Base-by-base conservation (phyloP, 2,797 vertebrate genomes). In the Meriones psammophilus region DNA sequence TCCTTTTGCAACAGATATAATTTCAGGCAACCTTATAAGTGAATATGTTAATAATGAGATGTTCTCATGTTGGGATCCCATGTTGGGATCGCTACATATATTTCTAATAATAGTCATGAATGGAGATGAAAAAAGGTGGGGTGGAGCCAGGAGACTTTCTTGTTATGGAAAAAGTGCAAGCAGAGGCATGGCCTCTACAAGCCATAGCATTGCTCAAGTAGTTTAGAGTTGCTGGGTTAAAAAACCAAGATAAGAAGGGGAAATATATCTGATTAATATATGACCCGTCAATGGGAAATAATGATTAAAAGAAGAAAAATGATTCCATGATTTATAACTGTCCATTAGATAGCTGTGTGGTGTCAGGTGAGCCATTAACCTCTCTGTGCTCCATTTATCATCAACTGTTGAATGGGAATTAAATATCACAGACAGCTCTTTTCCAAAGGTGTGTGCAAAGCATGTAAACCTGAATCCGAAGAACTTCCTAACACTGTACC, bases 321-420 rank as follows among this genome's bases (percentile, higher is more conserved):
- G 58, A 39, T 88, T 36, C 36, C 76, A 2, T 94, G 76, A 92
- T 97, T 96, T 97, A 88, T 80, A 96, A 78, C 18, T 89, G n/a
- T 42, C 62, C 39, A 80, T 62, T 81, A 77, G 83, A 78, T 69
- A 92, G 39, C 80, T 96, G 26, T 96, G 96, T 92, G 91, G n/a
- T 83, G 56, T 83, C 64, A 88, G 81, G 66, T 0, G 92, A 88
- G n/a, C 66, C 39, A 60, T 94, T 96, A 93, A 92, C 94, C 26
- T 92, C 79, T 96, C 94, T 92, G 93, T 92, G 91, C 20, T 54
- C 73, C 88, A 78, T 89, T 84, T 92, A 18, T 93, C 73, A 80
- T 89, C 46, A 92, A 20, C 92, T 73, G 22, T 81, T 92, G 39
- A 73, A 24, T 95, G n/a, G 46, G 76, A 96, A 96, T 88, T 78